Conservation (phyloP, 2,797 vertebrate species). For the Tadarida brasiliensis region DNA sequence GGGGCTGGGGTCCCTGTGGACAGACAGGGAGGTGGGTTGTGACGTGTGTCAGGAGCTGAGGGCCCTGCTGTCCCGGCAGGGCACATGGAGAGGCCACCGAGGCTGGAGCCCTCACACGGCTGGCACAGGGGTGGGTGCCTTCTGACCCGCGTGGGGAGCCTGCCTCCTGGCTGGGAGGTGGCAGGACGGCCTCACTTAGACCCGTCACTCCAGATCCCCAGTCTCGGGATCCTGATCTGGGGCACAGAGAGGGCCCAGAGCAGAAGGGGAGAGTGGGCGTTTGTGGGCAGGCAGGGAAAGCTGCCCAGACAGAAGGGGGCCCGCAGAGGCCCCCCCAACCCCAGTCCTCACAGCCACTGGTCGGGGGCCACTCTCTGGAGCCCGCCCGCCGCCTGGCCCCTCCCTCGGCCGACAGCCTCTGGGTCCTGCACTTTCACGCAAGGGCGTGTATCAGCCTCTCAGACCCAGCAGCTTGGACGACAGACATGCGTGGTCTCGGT, state of each 20-base stretch:
- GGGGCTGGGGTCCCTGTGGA: neutral
- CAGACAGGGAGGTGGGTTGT: too few species aligned
- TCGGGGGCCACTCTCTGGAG: neutral
- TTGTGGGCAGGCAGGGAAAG: too few species aligned
- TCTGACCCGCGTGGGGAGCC: neutral
- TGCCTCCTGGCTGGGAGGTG: neutral
- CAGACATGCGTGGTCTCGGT: neutral
- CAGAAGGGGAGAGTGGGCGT: neutral
- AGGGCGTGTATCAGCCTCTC: fast-evolving
- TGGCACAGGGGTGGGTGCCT: neutral
- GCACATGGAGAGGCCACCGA: neutral
- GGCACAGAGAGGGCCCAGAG: neutral
- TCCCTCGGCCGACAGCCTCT: neutral
- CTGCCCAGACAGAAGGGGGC: neutral
- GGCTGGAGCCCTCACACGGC: too few species aligned
- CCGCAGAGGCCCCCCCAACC: neutral
- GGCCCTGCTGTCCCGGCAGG: neutral
- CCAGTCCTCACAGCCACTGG: fast-evolving
- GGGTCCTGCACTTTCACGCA: fast-evolving
- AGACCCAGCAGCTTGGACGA: fast-evolving
- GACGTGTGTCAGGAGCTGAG: neutral
- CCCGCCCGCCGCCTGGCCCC: neutral
- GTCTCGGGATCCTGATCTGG: too few species aligned
- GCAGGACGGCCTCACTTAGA: neutral
- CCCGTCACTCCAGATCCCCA: neutral